phyloP scores from a whole-genome alignment of 2,113 vertebrate genomes.

The Elanus axillaris region DNA sequence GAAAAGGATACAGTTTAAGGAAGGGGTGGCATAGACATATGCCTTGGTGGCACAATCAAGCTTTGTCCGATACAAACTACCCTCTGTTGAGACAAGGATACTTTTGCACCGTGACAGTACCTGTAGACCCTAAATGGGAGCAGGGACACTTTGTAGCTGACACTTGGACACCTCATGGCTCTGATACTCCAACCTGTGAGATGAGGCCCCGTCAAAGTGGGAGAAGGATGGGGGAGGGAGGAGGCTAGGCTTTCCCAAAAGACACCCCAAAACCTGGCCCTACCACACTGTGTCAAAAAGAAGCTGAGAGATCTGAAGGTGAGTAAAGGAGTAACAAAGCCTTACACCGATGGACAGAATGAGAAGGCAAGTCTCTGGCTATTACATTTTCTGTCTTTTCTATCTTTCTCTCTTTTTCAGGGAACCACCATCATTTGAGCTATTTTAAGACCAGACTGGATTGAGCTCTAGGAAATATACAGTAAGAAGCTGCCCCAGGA shows the following conservation, averaged over 20 bases:
- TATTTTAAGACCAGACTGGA: conserved; percentile 21
- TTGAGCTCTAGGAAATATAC: conserved; percentile 50
- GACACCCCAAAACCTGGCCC: neutral
- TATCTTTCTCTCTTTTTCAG: neutral
- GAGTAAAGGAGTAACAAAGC: neutral
- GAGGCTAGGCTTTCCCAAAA: neutral
- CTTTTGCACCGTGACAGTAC: neutral
- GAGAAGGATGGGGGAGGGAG: neutral
- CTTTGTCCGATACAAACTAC: neutral
- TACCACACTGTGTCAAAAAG: neutral
- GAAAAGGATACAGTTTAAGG: neutral
- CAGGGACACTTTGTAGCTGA: neutral
- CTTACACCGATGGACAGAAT: neutral
- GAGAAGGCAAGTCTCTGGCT: neutral
- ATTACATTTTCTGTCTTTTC: neutral
- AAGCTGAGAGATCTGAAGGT: neutral
- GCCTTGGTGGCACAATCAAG: neutral
- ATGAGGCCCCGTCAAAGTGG: neutral
- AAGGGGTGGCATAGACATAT: neutral
- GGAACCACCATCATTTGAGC: neutral
- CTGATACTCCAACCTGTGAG: neutral
- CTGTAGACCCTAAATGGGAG: neutral
- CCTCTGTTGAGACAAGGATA: neutral
- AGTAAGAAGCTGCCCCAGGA: conserved; percentile 10
- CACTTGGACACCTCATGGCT: neutral